These are phyloP conservation scores for Coilia nasus DNA, from an alignment of 2,797 vertebrate species.

Conservation along the genomic window DNA sequence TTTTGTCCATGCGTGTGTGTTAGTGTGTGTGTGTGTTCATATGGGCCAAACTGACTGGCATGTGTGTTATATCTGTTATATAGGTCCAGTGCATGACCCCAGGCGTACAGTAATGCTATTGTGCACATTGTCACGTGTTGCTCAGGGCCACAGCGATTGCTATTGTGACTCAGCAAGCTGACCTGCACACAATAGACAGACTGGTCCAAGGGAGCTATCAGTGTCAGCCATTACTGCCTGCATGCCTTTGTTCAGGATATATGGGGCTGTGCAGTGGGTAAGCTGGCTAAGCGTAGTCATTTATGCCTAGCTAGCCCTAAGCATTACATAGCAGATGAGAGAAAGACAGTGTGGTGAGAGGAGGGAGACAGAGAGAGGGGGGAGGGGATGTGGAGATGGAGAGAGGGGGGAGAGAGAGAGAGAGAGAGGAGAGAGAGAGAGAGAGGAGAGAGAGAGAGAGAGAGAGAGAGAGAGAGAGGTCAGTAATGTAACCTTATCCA, in stretches of 20 bases:
- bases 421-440: constrained; percentile 24
- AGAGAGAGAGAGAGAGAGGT: constrained; percentile 12
- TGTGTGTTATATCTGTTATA: no score
- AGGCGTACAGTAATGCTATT: no score
- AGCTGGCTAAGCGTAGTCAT: not conserved
- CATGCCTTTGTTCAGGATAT: not conserved
- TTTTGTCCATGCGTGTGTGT: no score
- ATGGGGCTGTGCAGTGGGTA: not conserved
- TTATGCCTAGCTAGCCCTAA: not conserved
- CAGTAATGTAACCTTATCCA: not conserved
- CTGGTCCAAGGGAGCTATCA: not conserved
- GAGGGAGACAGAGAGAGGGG: no score
- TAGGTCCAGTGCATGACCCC: no score
- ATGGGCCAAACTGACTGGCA: no score
- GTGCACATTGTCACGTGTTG: not conserved
- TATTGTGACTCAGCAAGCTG: not conserved
- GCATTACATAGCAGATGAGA: not conserved
- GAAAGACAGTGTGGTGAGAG: no score
- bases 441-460: not conserved
- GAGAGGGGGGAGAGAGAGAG: not conserved
- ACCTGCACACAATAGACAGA: not conserved
- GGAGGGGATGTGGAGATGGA: no score
- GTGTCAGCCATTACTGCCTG: not conserved
- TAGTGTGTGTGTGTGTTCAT: no score
- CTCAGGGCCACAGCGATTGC: not conserved